phyloP scores from a whole-genome alignment of 2,113 vertebrate species.

The Smithornis capensis region DNA sequence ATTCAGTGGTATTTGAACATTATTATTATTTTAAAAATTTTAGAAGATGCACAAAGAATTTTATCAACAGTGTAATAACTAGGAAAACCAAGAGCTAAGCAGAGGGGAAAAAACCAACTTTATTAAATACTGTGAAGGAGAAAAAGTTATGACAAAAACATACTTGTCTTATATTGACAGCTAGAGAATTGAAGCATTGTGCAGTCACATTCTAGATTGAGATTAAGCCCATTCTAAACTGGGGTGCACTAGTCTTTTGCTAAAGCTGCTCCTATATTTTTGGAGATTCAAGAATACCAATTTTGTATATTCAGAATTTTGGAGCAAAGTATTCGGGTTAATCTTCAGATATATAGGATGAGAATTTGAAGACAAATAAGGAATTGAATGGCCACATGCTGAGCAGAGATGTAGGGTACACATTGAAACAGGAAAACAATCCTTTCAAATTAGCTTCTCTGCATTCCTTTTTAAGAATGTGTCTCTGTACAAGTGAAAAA shows the following conservation, averaged over 20 bases:
- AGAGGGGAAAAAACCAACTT: background rate
- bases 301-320: background rate
- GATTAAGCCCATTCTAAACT: background rate
- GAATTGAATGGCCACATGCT: background rate
- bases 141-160: background rate
- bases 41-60: background rate
- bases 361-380: background rate
- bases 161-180: background rate
- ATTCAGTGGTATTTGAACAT: background rate
- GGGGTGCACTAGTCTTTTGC: background rate
- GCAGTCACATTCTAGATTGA: background rate
- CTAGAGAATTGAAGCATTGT: background rate
- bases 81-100: background rate
- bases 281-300: background rate
- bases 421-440: background rate
- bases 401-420: background rate
- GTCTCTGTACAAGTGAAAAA: background rate
- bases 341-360: background rate
- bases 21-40: background rate
- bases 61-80: background rate
- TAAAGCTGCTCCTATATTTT: background rate
- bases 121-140: background rate
- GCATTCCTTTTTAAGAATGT: background rate
- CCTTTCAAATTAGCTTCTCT: background rate
- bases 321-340: background rate